Evolutionary conservation across 2,888 invertebrate species (phyloP), one percentile per base, ranked within the genome.

Genomic region (Cosmorhoe ocellata): DNA sequence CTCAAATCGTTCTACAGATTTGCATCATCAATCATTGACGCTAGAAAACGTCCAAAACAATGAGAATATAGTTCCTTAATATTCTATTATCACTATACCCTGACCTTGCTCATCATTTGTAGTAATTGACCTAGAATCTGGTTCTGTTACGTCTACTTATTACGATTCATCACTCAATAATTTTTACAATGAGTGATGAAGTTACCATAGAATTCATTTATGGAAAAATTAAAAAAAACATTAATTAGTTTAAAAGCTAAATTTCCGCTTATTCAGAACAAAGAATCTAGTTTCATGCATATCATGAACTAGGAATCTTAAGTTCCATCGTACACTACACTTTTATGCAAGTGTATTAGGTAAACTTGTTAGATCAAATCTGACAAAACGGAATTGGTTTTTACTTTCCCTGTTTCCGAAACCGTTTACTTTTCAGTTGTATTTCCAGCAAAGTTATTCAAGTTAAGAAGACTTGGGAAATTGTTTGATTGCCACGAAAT

Each of bases 1-100:
- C 68, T 59, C 66, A 66, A 60, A 68, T 63, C 63, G 55, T 41
- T 47, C 38, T 57, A 70, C 73, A 71, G 70, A 70, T 72, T 78
- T 74, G 69, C 73, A 72, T 74, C 70, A 74, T 73, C 71, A 76
- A 74, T 74, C 72, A 70, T 66, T 58, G 59, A 59, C 53, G 61
- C 56, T 58, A 60, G 46, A 51, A 59, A 40, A 58, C 51, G 59
- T 60, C 58, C 55, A 63, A 61, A 51, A 59, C 61, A 56, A 54
- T 43, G 57, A 52, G 54, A 50, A 59, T 56, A 62, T 57, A 51
- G 37, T 56, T 43, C 58, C 39, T 41, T 37, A n/a, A 12, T 44
- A 22, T 34, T 43, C 30, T 34, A 48, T 48, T 48, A 49, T 45
- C 44, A 44, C 44, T 43, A 10, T 28, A 34, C 47, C 48, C 31